Evolutionary conservation across 2,888 invertebrate genomes (phyloP).

Genomic region (Macaria liturata): DNA sequence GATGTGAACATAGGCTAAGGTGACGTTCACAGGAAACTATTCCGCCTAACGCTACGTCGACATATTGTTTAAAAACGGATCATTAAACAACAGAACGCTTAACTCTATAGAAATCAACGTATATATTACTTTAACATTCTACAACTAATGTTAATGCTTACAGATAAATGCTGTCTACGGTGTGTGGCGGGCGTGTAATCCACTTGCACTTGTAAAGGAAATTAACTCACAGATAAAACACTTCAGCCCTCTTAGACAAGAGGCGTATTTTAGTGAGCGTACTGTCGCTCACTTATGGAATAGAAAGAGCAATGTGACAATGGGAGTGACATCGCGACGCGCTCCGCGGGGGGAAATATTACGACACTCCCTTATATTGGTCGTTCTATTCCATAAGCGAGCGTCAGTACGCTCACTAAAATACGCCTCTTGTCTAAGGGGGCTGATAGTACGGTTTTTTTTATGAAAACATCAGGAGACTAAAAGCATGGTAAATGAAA

Average conservation of each 20-base stretch:
- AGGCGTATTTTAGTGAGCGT: no score
- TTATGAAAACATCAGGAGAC: no score
- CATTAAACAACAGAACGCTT: conserved; percentile 71
- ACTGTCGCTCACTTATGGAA: no score
- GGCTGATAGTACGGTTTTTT: no score
- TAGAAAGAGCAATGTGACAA: no score
- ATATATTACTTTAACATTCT: conserved; percentile 82
- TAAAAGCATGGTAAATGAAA: no score
- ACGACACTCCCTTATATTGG: neutral
- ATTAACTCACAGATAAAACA: neutral
- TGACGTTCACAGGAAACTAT: conserved; percentile 46
- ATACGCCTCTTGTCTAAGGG: no score
- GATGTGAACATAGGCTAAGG: conserved; percentile 10
- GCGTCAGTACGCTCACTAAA: no score
- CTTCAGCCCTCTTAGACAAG: no score
- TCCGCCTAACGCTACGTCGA: conserved; percentile 37
- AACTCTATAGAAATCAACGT: conserved; percentile 79
- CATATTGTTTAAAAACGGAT: conserved; percentile 52
- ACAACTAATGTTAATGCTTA: conserved; percentile 76
- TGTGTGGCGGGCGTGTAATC: conserved; percentile 44
- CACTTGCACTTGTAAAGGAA: conserved; percentile 20
- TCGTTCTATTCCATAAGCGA: neutral
- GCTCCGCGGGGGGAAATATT: no score
- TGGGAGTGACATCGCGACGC: no score
- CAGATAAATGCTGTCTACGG: conserved; percentile 77